phyloP scores from a whole-genome alignment of 2,888 invertebrate species.

The Chrysotoxum bicinctum region DNA sequence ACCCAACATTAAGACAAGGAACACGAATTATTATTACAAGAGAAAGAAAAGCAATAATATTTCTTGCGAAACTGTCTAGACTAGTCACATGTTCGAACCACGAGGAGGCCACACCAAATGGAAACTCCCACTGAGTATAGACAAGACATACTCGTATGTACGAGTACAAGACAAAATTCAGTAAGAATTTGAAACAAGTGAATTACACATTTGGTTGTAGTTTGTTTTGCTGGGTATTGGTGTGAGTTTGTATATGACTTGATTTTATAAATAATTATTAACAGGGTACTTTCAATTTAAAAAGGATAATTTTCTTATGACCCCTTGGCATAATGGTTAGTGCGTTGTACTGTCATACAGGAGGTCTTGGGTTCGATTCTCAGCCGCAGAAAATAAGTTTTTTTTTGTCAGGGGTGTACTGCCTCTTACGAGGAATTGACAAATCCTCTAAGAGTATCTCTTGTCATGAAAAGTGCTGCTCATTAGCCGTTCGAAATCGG shows the following conservation, averaged over 20 bases:
- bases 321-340: too few species aligned
- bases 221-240: neutral
- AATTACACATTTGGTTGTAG: neutral
- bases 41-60: constrained; percentile 34
- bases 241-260: neutral
- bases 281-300: too few species aligned
- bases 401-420: too few species aligned
- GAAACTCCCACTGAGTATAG: constrained; percentile 1
- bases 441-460: too few species aligned
- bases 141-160: neutral
- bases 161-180: neutral
- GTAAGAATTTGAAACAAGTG: neutral
- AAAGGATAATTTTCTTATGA: too few species aligned
- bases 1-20: neutral
- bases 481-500: too few species aligned
- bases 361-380: too few species aligned
- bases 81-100: constrained; percentile 48
- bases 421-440: too few species aligned
- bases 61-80: constrained; percentile 57
- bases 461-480: too few species aligned
- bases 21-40: constrained; percentile 8
- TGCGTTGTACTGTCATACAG: too few species aligned
- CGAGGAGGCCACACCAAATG: constrained; percentile 4
- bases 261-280: too few species aligned
- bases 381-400: too few species aligned